Evolutionary conservation across 2,113 vertebrate genomes (phyloP), one percentile per base, ranked within the genome.

Genomic region (Ariopsis seemanni): DNA sequence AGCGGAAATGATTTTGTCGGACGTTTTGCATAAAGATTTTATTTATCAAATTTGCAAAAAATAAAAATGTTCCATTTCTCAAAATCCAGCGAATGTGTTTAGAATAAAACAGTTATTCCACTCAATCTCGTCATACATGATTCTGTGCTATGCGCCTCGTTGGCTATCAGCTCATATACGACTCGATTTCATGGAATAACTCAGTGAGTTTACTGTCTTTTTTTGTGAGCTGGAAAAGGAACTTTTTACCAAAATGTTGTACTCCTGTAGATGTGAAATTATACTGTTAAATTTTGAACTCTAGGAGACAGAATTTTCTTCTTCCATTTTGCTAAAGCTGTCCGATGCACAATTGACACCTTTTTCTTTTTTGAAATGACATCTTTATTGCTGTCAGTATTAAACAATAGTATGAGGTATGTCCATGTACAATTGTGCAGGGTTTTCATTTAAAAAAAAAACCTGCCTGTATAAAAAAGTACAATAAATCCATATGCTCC

Each of bases 351-450:
- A 85, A 77, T 12, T 22, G 20, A 34, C 4, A 50, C 10, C 8
- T 42, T 42, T 8, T 18, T 53, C 8, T 30, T 69, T 71, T 22
- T 74, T 74, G 34, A 42, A 14, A 53, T 14, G 11, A 7, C 25
- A 15, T 78, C 11, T 78, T 78, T 78, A 78, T 78, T 78, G 8
- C n/a, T 18, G 55, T 80, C 78, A 58, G 15, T 63, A 86, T 55
- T 65, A 67, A 86, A 86, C 60, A 79, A 55, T 11, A 25, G 2
- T n/a, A 42, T 22, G n/a, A 3, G 42, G 27, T 57, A 22, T 65
- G 15, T 67, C 14, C 17, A 30, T 34, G 18, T 30, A 50, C 11
- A 60, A 55, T 77, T 30, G 48, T 55, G 67, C 27, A 50, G 77
- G 14, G 18, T 53, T 60, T 30, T 27, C 42, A 27, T 25, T 75